Evolutionary conservation across 2,113 vertebrate species (phyloP).

Genomic region (Phalacrocorax pelagicus): DNA sequence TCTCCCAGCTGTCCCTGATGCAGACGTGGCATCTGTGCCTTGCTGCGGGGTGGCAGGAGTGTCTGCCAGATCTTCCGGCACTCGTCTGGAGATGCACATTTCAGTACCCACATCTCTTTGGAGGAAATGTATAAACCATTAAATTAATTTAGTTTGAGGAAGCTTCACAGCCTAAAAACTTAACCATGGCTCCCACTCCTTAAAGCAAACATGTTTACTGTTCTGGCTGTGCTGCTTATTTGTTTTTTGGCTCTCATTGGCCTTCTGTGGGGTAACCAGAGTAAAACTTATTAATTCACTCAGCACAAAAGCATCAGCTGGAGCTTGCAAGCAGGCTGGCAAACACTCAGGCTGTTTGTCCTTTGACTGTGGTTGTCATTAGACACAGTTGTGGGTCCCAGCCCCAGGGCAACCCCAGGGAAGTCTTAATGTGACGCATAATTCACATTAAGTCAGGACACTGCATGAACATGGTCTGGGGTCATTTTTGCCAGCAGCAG

Average conservation of each 20-base stretch:
- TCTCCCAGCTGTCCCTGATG: not conserved
- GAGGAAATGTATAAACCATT: not conserved
- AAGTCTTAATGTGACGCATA: not conserved
- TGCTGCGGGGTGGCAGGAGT: not conserved
- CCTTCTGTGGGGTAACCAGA: not conserved
- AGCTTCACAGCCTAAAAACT: not conserved
- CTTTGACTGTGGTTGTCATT: not conserved
- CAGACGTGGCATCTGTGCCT: accelerated
- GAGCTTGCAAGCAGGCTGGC: not conserved
- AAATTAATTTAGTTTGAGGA: not conserved
- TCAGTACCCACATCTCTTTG: not conserved
- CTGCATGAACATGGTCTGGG: accelerated
- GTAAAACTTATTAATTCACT: not conserved
- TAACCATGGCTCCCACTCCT: not conserved
- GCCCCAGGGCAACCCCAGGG: not conserved
- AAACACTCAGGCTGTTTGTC: not conserved
- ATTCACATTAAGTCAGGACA: not conserved
- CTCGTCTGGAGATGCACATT: not conserved
- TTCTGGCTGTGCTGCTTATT: not conserved
- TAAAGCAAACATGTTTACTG: not conserved
- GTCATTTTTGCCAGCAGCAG: not conserved
- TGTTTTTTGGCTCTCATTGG: not conserved
- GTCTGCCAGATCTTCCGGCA: not conserved
- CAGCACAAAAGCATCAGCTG: not conserved
- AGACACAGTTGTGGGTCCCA: not conserved